Percentiles rank a stretch among this genome's conserved stretches.
phyloP scores from a whole-genome alignment of 2,113 vertebrate genomes.

The human (Homo sapiens) region GRCh38 chr22:28908001-28908500 shows the following conservation, averaged over 20 bases:
- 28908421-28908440: background rate
- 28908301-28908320: background rate
- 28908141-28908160: background rate
- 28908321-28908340: background rate
- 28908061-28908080: background rate
- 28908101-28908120: background rate
- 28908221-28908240: background rate
- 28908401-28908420: background rate
- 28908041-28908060: background rate
- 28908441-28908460: background rate
- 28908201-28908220: background rate
- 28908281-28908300: background rate
- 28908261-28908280: background rate
- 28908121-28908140: background rate
- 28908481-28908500: background rate
- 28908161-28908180: background rate
- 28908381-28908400: background rate
- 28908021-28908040: conserved; percentile 17
- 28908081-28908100: background rate
- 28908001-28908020: background rate
- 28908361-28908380: background rate
- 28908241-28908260: background rate
- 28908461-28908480: background rate
- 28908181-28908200: background rate
- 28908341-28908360: background rate